phyloP scores from a whole-genome alignment of 1,140 invertebrate genomes.

The Solenopsis invicta region DNA sequence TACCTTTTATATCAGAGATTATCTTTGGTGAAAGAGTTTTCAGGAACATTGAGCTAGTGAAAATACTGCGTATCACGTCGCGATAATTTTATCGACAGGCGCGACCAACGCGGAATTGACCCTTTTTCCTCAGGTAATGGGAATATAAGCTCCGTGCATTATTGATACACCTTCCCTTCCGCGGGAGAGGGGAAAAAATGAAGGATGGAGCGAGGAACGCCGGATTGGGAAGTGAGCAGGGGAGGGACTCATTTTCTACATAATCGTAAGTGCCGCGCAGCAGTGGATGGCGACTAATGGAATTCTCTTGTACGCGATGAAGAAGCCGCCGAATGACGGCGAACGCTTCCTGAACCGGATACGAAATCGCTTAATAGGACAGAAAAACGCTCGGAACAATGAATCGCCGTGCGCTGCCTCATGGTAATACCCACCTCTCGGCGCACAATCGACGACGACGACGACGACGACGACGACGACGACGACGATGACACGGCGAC shows the following conservation, averaged over 20 bases:
- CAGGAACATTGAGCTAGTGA: neutral
- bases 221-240: neutral
- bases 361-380: conserved; percentile 56
- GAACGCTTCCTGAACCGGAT: conserved; percentile 18
- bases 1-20: too few species aligned
- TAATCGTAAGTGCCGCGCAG: conserved; percentile 49
- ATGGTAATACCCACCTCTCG: conserved; percentile 45
- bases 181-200: neutral
- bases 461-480: conserved; percentile 14
- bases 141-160: conserved; percentile 36
- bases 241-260: conserved; percentile 38
- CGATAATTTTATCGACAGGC: conserved; percentile 27
- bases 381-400: conserved; percentile 63
- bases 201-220: neutral
- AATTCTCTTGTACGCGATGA: conserved; percentile 55
- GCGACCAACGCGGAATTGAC: conserved; percentile 4
- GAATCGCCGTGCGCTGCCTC: conserved; percentile 47
- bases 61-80: neutral
- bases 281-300: conserved; percentile 52
- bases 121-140: conserved; percentile 21
- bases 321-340: conserved; percentile 38
- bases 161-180: conserved; percentile 31
- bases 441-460: conserved; percentile 18
- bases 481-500: conserved; percentile 3
- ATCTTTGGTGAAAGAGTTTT: neutral